These are phyloP conservation scores for Nomada ruficornis DNA, from an alignment of 2,888 invertebrate species.

Conservation along the genomic window DNA sequence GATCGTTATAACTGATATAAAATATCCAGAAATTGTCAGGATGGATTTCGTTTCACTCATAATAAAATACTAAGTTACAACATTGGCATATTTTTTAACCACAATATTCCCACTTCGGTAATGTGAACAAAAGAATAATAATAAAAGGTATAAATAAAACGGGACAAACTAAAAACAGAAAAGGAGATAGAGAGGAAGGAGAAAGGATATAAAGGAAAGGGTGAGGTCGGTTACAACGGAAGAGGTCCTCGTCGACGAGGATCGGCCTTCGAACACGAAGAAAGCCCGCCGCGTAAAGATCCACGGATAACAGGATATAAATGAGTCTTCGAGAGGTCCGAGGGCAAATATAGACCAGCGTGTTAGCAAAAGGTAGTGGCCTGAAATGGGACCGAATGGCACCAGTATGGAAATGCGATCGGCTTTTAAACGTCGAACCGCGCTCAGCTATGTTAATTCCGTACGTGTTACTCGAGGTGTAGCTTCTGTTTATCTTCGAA, in stretches of 20 bases:
- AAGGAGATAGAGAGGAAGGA: background rate
- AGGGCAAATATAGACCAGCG: conserved; percentile 79
- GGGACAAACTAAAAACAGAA: background rate
- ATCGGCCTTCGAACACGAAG: conserved; percentile 59
- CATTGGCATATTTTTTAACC: too few relatives aligned
- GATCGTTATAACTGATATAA: too few relatives aligned
- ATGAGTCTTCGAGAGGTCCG: conserved; percentile 74
- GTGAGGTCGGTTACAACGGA: conserved; percentile 36
- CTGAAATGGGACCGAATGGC: conserved; percentile 77
- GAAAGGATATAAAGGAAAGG: background rate
- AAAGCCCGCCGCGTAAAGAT: conserved; percentile 70
- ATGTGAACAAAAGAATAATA: too few relatives aligned
- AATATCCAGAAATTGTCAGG: too few relatives aligned
- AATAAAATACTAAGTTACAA: too few relatives aligned
- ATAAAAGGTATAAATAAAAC: too few relatives aligned
- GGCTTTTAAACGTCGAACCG: conserved; percentile 79
- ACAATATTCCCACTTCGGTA: too few relatives aligned
- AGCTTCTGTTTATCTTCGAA: conserved; percentile 82
- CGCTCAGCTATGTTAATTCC: conserved; percentile 81
- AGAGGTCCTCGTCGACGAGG: conserved; percentile 30
- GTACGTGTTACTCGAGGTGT: conserved; percentile 81
- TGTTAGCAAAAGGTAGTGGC: conserved; percentile 65
- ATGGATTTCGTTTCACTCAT: too few relatives aligned
- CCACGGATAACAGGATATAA: conserved; percentile 78
- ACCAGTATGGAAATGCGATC: conserved; percentile 82